Evolutionary conservation across 1,140 invertebrate species (phyloP).

Genomic region (Branchinecta lynchi): DNA sequence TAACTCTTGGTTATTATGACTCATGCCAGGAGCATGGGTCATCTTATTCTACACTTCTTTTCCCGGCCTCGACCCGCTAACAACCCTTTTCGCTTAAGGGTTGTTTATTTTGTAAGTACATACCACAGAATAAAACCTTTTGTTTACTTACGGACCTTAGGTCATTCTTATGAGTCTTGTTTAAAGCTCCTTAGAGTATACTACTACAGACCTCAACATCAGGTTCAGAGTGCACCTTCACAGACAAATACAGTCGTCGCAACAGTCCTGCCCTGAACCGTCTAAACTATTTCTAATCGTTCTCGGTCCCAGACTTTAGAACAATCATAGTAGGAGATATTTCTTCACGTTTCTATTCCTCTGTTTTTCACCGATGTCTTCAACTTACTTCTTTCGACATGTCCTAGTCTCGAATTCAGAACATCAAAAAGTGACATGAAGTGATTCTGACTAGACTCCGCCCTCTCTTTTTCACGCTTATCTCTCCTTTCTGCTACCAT

Average conservation of each 20-base stretch:
- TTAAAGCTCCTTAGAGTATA: too few species aligned
- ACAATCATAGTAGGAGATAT: background rate
- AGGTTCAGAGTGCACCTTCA: too few species aligned
- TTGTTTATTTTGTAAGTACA: too few species aligned
- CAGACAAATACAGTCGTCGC: background rate
- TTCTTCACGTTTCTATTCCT: background rate
- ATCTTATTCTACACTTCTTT: too few species aligned
- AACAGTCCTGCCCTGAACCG: background rate
- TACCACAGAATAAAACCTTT: too few species aligned
- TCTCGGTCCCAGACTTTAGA: background rate
- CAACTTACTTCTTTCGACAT: constrained; percentile 25
- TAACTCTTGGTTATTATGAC: too few species aligned
- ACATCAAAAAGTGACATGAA: constrained; percentile 59
- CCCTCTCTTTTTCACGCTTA: constrained; percentile 40
- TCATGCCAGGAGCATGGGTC: too few species aligned
- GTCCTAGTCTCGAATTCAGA: constrained; percentile 50
- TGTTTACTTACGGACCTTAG: too few species aligned
- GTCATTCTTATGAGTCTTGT: too few species aligned
- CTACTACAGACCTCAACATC: too few species aligned
- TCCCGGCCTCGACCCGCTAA: too few species aligned
- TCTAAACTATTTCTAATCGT: background rate
- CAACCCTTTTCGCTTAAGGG: too few species aligned
- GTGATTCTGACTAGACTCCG: constrained; percentile 37
- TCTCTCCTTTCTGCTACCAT: constrained; percentile 44
- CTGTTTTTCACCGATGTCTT: background rate